Conservation (phyloP, 2,113 vertebrate genomes). For the Vulpes lagopus region DNA sequence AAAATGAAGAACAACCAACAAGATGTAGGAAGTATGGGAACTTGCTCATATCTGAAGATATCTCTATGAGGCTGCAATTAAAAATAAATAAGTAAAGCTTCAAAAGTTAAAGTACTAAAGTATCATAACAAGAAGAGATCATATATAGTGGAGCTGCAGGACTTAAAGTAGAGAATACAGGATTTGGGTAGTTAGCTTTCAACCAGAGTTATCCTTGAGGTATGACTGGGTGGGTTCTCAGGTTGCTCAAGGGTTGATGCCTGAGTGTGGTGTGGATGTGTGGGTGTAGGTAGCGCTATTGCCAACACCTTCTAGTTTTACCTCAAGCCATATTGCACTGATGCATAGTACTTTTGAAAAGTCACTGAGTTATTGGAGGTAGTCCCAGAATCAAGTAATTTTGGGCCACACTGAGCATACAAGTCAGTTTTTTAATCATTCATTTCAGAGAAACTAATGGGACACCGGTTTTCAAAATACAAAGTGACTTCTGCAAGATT, state of each 20-base stretch:
- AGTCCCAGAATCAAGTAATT: neutral
- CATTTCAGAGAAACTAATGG: neutral
- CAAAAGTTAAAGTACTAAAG: neutral
- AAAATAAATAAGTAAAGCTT: neutral
- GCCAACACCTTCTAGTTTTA: neutral
- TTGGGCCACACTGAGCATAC: neutral
- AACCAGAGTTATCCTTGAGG: neutral
- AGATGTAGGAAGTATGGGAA: neutral
- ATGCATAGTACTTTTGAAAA: neutral
- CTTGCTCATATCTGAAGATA: neutral
- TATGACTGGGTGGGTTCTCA: neutral
- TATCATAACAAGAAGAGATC: neutral
- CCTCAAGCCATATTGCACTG: neutral
- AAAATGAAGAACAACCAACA: neutral
- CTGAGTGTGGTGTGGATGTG: rapidly evolving
- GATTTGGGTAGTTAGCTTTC: no score
- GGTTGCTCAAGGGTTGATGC: neutral
- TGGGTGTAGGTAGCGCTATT: rapidly evolving
- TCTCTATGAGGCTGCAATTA: neutral
- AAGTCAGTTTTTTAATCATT: neutral
- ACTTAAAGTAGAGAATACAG: neutral
- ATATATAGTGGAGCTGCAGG: neutral
- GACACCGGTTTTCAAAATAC: neutral
- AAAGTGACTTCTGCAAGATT: neutral
- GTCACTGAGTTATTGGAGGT: neutral